Evolutionary conservation across 2,888 invertebrate species (phyloP).

Genomic region (Epistrophe eligans): DNA sequence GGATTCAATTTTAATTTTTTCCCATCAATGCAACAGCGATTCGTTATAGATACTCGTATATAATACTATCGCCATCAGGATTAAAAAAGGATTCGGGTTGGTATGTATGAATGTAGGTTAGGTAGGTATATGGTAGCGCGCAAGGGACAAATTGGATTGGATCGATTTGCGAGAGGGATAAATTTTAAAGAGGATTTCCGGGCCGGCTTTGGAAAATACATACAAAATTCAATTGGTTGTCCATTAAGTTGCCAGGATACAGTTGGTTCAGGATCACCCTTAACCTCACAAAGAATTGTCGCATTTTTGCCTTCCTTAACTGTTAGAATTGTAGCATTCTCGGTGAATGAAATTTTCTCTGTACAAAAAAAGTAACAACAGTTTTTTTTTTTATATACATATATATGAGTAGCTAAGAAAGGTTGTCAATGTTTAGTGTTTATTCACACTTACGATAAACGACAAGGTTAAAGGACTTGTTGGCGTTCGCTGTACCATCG

Average conservation of each 20-base stretch:
- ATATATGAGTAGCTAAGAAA: background rate
- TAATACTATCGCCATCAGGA: conserved; percentile 19
- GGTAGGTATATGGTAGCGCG: background rate
- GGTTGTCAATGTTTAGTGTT: background rate
- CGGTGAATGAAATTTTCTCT: conserved; percentile 86
- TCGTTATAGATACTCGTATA: background rate
- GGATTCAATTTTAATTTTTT: conserved; percentile 68
- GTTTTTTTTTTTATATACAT: too few species aligned
- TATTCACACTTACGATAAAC: conserved; percentile 83
- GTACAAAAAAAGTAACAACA: conserved; percentile 50
- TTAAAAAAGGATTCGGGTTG: conserved; percentile 28
- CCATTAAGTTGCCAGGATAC: conserved; percentile 85
- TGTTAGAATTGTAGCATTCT: conserved; percentile 84
- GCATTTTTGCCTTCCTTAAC: conserved; percentile 85
- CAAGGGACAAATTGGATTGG: background rate
- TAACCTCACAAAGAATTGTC: conserved; percentile 83
- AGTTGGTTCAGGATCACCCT: conserved; percentile 84
- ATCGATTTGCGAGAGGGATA: background rate
- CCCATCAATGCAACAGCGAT: conserved; percentile 48
- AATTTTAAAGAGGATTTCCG: conserved; percentile 33
- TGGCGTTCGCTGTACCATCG: conserved; percentile 75
- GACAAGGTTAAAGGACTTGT: conserved; percentile 83
- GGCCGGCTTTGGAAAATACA: conserved; percentile 25
- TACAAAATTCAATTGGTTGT: conserved; percentile 79
- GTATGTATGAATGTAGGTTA: too few species aligned